Evolutionary conservation across 2,113 vertebrate species (phyloP).

Genomic region (Helogale parvula): DNA sequence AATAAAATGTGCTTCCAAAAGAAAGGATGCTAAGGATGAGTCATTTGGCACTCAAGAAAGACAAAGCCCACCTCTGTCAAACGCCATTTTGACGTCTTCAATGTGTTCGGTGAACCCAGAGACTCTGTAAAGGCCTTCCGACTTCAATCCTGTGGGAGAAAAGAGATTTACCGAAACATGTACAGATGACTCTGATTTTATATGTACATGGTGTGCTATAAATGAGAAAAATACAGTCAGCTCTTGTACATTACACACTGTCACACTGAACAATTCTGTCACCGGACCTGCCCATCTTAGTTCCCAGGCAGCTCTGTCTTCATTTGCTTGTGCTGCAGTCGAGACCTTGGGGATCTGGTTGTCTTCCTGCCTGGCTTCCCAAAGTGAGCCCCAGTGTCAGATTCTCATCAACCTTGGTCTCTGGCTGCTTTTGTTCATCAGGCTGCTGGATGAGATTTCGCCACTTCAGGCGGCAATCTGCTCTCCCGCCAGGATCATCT

Average conservation of each 20-base stretch:
- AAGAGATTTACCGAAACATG: neutral
- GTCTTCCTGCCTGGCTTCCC: neutral
- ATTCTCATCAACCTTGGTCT: neutral
- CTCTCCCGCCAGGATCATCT: neutral
- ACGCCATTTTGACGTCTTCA: conserved; percentile 96
- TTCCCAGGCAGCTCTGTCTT: neutral
- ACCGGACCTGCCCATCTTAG: neutral
- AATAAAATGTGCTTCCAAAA: neutral
- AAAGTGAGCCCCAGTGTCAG: neutral
- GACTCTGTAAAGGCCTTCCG: conserved; percentile 97
- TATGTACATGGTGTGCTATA: neutral
- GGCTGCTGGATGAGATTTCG: neutral
- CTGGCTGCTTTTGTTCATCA: neutral
- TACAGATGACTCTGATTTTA: neutral
- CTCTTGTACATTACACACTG: neutral
- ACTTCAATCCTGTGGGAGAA: conserved; percentile 91
- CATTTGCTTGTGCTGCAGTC: neutral
- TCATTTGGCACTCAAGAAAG: neutral
- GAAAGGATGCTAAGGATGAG: neutral
- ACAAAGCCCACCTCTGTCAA: conserved; percentile 92
- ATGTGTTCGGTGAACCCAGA: conserved; percentile 98
- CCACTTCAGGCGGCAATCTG: neutral
- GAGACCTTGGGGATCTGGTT: neutral
- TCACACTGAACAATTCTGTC: neutral
- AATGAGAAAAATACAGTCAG: neutral